These are phyloP conservation scores for Adelges cooleyi DNA, from an alignment of 1,140 invertebrate genomes.

Conservation along the genomic window DNA sequence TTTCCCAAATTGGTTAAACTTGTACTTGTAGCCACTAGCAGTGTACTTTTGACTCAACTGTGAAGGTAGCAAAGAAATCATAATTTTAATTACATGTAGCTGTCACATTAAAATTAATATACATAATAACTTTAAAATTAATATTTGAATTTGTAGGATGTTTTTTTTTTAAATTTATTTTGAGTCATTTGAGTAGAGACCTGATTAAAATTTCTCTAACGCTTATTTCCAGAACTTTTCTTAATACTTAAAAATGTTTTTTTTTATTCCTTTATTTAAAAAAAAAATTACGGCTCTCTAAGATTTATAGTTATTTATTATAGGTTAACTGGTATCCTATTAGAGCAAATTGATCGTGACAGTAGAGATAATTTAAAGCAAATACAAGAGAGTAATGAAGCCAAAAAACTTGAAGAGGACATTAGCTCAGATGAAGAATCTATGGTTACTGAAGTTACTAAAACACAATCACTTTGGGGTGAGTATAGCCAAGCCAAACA, in stretches of 20 bases:
- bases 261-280: conserved; percentile 19
- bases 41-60: too few relatives aligned
- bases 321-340: conserved; percentile 48
- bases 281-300: background rate
- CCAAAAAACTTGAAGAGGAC: conserved; percentile 31
- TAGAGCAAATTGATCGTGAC: conserved; percentile 55
- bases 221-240: too few relatives aligned
- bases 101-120: too few relatives aligned
- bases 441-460: background rate
- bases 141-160: too few relatives aligned
- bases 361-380: conserved; percentile 50
- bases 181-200: too few relatives aligned
- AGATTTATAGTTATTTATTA: conserved; percentile 4
- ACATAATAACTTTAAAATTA: too few relatives aligned
- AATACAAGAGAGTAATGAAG: conserved; percentile 39
- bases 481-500: conserved; percentile 17
- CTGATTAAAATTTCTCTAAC: too few relatives aligned
- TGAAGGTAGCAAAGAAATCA: too few relatives aligned
- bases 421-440: background rate
- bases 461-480: background rate
- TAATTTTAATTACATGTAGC: too few relatives aligned
- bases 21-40: too few relatives aligned
- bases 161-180: too few relatives aligned
- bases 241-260: conserved; percentile 1
- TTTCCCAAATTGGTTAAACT: too few relatives aligned